These are phyloP conservation scores for Neodiprion pinetum DNA, from an alignment of 1,140 invertebrate species.

Conservation along the genomic window DNA sequence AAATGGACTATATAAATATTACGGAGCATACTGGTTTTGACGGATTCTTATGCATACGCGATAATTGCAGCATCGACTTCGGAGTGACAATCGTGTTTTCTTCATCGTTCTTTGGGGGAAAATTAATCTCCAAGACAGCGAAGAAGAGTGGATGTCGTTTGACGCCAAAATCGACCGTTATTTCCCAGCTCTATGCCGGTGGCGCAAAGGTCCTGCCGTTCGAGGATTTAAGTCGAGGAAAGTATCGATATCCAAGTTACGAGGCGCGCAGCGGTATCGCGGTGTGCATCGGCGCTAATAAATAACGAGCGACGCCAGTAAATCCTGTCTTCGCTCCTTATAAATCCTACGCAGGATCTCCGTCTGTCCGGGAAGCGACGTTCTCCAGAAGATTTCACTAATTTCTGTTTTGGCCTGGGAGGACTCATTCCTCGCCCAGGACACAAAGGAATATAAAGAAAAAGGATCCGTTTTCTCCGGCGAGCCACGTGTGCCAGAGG, in stretches of 20 bases:
- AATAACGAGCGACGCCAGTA: constrained; percentile 1
- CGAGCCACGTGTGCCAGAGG: neutral
- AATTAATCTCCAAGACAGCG: neutral
- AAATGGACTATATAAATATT: no score
- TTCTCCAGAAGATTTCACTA: neutral
- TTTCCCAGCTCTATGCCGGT: neutral
- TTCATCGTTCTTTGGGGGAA: no score
- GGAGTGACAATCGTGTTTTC: no score
- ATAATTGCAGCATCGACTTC: no score
- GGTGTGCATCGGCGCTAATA: neutral
- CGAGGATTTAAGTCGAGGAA: neutral
- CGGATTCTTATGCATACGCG: no score
- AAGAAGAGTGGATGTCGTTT: neutral
- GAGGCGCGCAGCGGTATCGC: neutral
- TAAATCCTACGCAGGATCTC: constrained; percentile 2
- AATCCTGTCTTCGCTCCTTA: constrained; percentile 2
- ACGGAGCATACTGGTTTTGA: no score
- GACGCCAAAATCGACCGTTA: neutral
- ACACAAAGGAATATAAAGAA: constrained; percentile 2
- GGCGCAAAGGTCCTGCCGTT: neutral
- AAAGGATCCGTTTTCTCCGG: neutral
- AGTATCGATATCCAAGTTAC: constrained; percentile 3
- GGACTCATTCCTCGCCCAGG: constrained; percentile 2
- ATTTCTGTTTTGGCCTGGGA: neutral
- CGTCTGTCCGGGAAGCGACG: neutral